A percentile compares a stretch with the other conserved stretches of the same genome.
phyloP scores from a whole-genome alignment of 2,888 invertebrate species.

The Mystacides longicornis region DNA sequence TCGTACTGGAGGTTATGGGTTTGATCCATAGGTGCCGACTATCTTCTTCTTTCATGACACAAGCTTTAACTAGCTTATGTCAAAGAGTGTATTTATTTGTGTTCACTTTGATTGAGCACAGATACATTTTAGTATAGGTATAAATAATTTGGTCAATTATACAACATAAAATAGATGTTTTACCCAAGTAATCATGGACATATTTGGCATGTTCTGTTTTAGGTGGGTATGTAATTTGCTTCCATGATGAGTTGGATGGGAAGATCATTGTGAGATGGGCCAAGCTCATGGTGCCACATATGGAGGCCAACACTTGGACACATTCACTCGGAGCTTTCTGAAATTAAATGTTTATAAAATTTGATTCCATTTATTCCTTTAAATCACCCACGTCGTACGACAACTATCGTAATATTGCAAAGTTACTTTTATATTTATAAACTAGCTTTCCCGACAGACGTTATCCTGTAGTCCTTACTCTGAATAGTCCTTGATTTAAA shows the following conservation, averaged over 20 bases:
- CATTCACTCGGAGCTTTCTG: constrained; percentile 68
- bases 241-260: constrained; percentile 64
- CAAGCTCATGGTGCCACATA: constrained; percentile 68
- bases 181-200: constrained; percentile 67
- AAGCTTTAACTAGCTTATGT: no score
- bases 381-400: no score
- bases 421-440: no score
- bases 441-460: no score
- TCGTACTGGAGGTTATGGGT: not conserved
- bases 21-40: not conserved
- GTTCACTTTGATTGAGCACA: no score
- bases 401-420: no score
- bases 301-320: constrained; percentile 61
- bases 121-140: not conserved
- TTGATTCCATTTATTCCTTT: no score
- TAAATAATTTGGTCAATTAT: not conserved
- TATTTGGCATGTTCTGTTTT: constrained; percentile 43
- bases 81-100: no score
- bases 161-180: constrained; percentile 1
- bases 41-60: no score
- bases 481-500: no score
- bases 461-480: no score
- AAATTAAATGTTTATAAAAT: constrained; percentile 29
- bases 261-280: constrained; percentile 79
- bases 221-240: constrained; percentile 35